phyloP scores from a whole-genome alignment of 2,797 vertebrate species.

The Cryptoblepharus egeriae region DNA sequence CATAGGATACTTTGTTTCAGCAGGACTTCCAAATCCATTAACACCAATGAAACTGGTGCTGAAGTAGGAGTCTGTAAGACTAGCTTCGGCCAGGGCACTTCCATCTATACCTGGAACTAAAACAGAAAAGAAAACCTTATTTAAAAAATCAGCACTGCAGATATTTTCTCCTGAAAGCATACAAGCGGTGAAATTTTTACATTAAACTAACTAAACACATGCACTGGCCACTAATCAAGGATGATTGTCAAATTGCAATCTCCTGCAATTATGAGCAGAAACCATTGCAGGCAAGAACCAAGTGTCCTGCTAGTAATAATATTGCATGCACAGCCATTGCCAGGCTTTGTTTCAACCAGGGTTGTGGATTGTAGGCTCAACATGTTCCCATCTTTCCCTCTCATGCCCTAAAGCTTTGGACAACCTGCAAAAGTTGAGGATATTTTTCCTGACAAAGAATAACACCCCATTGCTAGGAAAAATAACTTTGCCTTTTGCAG shows the following conservation, averaged over 20 bases:
- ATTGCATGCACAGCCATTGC: not conserved
- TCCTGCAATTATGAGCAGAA: not conserved
- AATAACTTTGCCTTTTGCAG: no score
- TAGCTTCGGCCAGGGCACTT: constrained; percentile 88
- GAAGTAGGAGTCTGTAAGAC: constrained; percentile 98
- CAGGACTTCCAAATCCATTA: constrained; percentile 98
- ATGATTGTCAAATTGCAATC: not conserved
- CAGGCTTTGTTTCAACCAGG: not conserved
- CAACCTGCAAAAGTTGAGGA: no score
- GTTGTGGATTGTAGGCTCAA: not conserved
- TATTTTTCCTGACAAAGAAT: no score
- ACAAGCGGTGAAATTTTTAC: not conserved
- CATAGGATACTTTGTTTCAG: constrained; percentile 96
- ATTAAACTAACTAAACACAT: not conserved
- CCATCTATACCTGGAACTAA: constrained; percentile 95
- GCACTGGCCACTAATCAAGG: not conserved
- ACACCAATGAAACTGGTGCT: constrained; percentile 99
- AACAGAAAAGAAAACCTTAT: constrained; percentile 54
- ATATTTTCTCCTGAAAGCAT: not conserved
- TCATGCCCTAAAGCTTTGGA: not conserved
- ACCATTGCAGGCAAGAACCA: not conserved
- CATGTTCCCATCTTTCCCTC: not conserved
- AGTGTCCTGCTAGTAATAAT: not conserved
- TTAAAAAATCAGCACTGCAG: constrained; percentile 28
- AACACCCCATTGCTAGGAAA: no score